Conservation (phyloP, 2,797 vertebrate genomes). For the Helicolenus hilgendorfi region DNA sequence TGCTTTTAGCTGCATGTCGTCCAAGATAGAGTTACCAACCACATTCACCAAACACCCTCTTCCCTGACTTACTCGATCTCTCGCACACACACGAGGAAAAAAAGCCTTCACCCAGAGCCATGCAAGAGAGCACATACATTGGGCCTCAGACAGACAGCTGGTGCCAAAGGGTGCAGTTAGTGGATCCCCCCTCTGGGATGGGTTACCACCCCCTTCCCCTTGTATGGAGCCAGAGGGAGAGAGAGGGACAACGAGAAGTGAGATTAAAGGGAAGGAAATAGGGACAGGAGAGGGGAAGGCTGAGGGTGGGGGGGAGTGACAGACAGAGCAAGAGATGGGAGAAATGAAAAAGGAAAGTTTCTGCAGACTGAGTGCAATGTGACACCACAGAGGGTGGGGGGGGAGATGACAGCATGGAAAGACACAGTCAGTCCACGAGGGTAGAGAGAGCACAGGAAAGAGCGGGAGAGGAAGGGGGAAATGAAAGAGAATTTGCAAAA, state of each 20-base stretch:
- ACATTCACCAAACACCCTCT: constrained; percentile 61
- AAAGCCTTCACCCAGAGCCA: constrained; percentile 39
- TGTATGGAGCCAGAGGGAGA: constrained; percentile 58
- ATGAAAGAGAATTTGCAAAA: constrained; percentile 48
- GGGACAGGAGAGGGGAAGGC: constrained; percentile 34
- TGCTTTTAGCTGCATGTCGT: constrained; percentile 79
- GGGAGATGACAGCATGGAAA: constrained; percentile 80
- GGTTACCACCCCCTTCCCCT: constrained; percentile 56
- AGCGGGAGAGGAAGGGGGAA: not conserved
- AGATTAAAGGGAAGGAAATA: constrained; percentile 70
- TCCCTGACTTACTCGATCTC: constrained; percentile 24
- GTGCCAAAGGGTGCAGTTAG: constrained; percentile 81
- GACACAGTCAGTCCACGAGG: constrained; percentile 50
- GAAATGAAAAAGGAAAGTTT: constrained; percentile 72
- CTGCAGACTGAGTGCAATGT: constrained; percentile 74
- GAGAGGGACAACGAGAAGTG: constrained; percentile 45
- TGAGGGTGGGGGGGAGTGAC: constrained; percentile 18
- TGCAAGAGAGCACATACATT: constrained; percentile 54
- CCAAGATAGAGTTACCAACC: constrained; percentile 80
- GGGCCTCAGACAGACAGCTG: constrained; percentile 76
- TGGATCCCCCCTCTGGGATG: constrained; percentile 70
- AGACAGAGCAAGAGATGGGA: constrained; percentile 41
- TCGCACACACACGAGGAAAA: not conserved
- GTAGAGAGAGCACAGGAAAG: constrained; percentile 15
- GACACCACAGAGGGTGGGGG: constrained; percentile 49